These are phyloP conservation scores for Philereme transversata DNA, from an alignment of 2,888 invertebrate genomes.

Conservation along the genomic window DNA sequence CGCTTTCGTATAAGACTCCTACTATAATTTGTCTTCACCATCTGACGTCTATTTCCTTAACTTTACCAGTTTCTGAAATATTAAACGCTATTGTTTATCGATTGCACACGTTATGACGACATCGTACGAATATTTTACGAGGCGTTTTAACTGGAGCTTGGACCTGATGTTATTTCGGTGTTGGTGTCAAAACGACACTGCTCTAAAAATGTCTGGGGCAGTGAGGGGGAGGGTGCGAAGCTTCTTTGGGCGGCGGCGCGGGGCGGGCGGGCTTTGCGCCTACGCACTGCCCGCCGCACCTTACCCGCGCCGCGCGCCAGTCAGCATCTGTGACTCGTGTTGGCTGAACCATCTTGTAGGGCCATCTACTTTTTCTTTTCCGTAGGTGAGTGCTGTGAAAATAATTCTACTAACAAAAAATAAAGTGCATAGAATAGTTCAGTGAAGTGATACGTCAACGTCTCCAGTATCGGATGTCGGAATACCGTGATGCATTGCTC, in stretches of 20 bases:
- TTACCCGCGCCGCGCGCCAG: slow-evolving; percentile 79
- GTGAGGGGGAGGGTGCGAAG: slow-evolving; percentile 43
- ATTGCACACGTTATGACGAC: slow-evolving; percentile 43
- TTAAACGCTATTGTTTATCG: slow-evolving; percentile 11
- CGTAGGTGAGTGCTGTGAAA: slow-evolving; percentile 75
- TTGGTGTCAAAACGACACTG: slow-evolving; percentile 82
- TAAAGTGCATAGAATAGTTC: slow-evolving; percentile 46
- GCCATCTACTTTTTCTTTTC: slow-evolving; percentile 79
- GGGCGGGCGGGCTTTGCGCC: slow-evolving; percentile 58
- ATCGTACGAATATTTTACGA: slow-evolving; percentile 54
- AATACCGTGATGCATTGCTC: slow-evolving; percentile 52
- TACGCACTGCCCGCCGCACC: slow-evolving; percentile 76
- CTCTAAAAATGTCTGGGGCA: slow-evolving; percentile 76
- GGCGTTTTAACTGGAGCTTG: slow-evolving; percentile 67
- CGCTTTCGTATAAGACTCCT: too few relatives aligned
- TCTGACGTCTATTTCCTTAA: neutral
- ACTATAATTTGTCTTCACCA: neutral
- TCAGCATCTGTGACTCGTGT: slow-evolving; percentile 83
- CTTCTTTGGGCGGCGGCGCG: slow-evolving; percentile 45
- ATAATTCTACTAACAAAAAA: slow-evolving; percentile 54
- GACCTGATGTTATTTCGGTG: slow-evolving; percentile 79
- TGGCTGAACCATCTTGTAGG: slow-evolving; percentile 86
- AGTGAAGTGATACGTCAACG: slow-evolving; percentile 73
- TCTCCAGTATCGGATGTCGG: slow-evolving; percentile 36
- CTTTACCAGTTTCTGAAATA: neutral